Percentiles rank a stretch among this genome's conserved stretches.
These are phyloP conservation scores for Pholis gunnellus DNA, from an alignment of 2,113 vertebrate species.

Conservation along the genomic window DNA sequence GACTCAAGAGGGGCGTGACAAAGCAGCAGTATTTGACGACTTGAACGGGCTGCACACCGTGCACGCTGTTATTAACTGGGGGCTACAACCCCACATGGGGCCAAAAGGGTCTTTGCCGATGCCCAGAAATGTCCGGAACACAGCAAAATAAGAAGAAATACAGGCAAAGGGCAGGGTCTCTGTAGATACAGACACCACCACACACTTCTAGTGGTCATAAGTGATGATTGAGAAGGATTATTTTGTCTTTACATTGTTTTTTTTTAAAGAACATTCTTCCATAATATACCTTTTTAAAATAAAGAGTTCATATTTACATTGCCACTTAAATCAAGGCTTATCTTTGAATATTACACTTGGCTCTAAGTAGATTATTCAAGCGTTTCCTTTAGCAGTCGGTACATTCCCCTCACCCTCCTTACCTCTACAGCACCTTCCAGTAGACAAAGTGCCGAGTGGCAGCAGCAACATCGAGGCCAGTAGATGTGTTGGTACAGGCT, in stretches of 20 bases:
- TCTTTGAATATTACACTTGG: constrained; percentile 2
- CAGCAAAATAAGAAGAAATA: too few species aligned
- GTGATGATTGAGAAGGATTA: too few species aligned
- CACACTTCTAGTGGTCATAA: too few species aligned
- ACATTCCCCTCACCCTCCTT: background rate
- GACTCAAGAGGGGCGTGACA: too few species aligned
- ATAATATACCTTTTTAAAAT: background rate
- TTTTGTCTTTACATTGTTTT: too few species aligned
- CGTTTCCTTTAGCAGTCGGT: background rate
- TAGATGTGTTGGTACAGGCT: constrained; percentile 2
- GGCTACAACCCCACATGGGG: background rate
- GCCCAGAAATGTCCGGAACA: too few species aligned
- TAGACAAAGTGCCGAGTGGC: background rate
- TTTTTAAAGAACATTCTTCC: background rate
- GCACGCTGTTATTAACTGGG: background rate
- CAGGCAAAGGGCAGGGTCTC: too few species aligned
- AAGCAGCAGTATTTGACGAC: too few species aligned
- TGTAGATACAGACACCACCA: too few species aligned
- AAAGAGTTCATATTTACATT: background rate
- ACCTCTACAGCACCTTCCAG: constrained; percentile 6
- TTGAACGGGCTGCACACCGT: background rate
- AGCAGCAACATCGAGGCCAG: constrained; percentile 16
- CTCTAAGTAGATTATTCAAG: constrained; percentile 9
- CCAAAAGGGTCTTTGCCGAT: background rate
- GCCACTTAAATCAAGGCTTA: background rate